phyloP scores from a whole-genome alignment of 2,113 vertebrate genomes.

The Spea bombifrons region DNA sequence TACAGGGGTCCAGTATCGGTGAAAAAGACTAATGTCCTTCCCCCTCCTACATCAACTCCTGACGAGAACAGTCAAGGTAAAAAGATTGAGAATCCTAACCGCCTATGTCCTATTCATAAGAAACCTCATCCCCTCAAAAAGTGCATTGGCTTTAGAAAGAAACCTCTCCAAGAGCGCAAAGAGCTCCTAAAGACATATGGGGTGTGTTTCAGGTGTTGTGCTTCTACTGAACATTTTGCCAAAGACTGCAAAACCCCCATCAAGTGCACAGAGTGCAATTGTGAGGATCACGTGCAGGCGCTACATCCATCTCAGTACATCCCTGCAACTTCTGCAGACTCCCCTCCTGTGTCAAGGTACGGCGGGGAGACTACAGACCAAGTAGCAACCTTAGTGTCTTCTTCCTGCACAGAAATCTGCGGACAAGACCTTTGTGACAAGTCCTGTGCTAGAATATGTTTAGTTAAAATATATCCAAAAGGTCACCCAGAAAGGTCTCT shows the following conservation, averaged over 20 bases:
- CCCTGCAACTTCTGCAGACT: too few species aligned
- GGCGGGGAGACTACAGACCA: conserved; percentile 11
- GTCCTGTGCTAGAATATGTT: not conserved
- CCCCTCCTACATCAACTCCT: not conserved
- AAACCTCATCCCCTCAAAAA: too few species aligned
- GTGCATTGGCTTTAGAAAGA: too few species aligned
- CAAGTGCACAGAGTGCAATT: not conserved
- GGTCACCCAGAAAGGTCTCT: not conserved
- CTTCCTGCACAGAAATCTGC: not conserved
- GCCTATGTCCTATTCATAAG: too few species aligned
- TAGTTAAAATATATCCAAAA: conserved; percentile 8
- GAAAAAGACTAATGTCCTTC: not conserved
- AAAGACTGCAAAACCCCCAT: too few species aligned
- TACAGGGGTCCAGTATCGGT: not conserved
- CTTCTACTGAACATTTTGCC: too few species aligned
- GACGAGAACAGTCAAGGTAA: not conserved
- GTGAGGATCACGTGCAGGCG: not conserved
- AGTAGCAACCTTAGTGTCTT: not conserved
- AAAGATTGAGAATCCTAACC: not conserved
- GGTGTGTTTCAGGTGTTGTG: too few species aligned
- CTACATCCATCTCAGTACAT: not conserved
- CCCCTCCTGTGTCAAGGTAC: not conserved
- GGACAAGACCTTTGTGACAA: not conserved
- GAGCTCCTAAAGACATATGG: too few species aligned
- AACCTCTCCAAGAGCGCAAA: too few species aligned